Base-by-base conservation (phyloP, 2,113 vertebrate genomes). In the Bufo gargarizans region DNA sequence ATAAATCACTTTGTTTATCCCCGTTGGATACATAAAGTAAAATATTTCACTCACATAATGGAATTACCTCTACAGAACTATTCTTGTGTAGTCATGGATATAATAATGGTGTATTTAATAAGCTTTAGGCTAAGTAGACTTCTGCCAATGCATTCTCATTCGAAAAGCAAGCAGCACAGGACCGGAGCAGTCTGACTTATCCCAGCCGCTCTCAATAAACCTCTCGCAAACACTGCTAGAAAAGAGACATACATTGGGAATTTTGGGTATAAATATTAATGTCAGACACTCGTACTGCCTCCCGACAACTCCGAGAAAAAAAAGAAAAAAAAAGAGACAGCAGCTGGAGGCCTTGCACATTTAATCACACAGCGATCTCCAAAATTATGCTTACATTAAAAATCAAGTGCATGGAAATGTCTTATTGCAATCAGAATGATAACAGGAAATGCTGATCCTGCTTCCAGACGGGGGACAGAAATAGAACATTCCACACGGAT, bases 1-100 rank as follows among this genome's bases (percentile, higher is more conserved):
- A 89, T 88, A 82, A 84, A 89, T 89, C 72, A 89, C 78, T 78
- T 78, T 89, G 87, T 84, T 89, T 84, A 84, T 88, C 82, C 82
- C 74, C 59, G 61, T 83, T 33, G 82, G 82, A 84, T 74, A 89
- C 80, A 77, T 88, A 65, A 84, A 56, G 72, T 77, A 61, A 78
- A 89, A 89, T 89, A 89, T 89, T 89, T 89, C 81, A 83, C 53
- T 77, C 81, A 58, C 72, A 84, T 84, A 84, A 89, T 89, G 61
- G 87, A 89, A 89, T 84, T 69, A 84, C 65, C 50, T 56, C 81
- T 22, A 78, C 72, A 89, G 72, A 89, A 78, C 72, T 78, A 77
- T 89, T 77, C 77, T 78, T 84, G 72, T 84, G 87, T 84, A 88
- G 87, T 56, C 56, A 83, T 88, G 80, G 80, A 77, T 88, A 84